Conservation (phyloP, 2,113 vertebrate genomes). For the Nothoprocta pentlandii region DNA sequence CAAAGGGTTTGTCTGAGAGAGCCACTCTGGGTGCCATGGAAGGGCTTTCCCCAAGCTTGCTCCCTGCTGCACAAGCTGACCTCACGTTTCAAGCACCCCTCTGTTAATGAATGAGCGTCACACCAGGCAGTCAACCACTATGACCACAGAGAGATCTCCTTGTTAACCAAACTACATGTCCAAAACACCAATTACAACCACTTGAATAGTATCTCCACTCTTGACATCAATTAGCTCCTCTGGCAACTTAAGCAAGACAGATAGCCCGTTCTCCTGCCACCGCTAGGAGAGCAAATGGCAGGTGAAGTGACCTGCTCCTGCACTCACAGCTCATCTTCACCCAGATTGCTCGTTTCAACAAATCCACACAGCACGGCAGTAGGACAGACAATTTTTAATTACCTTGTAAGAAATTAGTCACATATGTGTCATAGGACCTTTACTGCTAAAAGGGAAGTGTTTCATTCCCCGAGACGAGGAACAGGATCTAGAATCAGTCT, state of each 20-base stretch:
- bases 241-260: neutral
- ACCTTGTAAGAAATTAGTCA: constrained; percentile 45
- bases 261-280: neutral
- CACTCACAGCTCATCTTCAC: neutral
- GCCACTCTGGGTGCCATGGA: neutral
- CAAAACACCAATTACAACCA: neutral
- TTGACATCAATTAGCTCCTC: neutral
- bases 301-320: neutral
- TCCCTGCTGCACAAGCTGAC: neutral
- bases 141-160: neutral
- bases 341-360: neutral
- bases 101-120: neutral
- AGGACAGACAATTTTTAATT: constrained; percentile 46
- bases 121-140: accelerated
- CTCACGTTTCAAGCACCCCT: neutral
- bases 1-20: neutral
- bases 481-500: neutral
- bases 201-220: accelerated
- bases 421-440: neutral
- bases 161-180: accelerated
- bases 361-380: neutral
- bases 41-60: accelerated
- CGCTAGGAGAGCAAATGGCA: neutral
- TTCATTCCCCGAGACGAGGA: neutral
- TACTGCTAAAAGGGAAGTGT: neutral